Evolutionary conservation across 2,888 invertebrate genomes (phyloP).

Genomic region (Drosophila bunnanda): DNA sequence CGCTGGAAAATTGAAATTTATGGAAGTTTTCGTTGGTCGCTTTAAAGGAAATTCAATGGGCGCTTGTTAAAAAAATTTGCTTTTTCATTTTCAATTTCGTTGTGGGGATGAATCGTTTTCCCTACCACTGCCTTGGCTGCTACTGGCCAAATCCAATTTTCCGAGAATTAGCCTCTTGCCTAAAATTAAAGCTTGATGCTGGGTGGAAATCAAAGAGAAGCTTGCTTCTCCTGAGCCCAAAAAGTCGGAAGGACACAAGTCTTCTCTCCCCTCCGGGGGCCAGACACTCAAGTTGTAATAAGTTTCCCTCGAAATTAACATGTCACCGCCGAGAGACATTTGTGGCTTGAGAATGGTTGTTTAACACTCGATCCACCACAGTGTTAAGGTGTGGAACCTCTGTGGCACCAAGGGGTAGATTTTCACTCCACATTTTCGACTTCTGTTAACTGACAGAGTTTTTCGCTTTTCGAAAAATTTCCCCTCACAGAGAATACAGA

Average conservation of each 20-base stretch:
- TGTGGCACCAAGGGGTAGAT: conserved; percentile 5
- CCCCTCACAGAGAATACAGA: conserved; percentile 4
- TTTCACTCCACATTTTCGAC: neutral
- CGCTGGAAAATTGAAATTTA: conserved; percentile 65
- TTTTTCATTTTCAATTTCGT: conserved; percentile 11
- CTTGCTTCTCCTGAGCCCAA: conserved; percentile 15
- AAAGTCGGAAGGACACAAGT: neutral
- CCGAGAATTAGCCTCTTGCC: conserved; percentile 67
- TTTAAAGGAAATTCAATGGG: conserved; percentile 17
- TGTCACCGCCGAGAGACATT: conserved; percentile 74
- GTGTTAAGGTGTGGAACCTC: conserved; percentile 2
- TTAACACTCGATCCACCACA: conserved; percentile 1
- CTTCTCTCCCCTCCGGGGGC: neutral
- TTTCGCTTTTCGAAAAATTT: conserved; percentile 10
- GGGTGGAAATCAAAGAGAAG: conserved; percentile 63
- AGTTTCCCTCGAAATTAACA: conserved; percentile 73
- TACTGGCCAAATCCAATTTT: conserved; percentile 59
- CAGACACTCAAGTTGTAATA: conserved; percentile 55
- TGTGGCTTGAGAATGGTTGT: conserved; percentile 44
- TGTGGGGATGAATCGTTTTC: neutral
- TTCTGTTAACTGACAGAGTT: conserved; percentile 12
- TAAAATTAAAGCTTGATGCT: conserved; percentile 65
- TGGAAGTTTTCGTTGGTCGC: conserved; percentile 44
- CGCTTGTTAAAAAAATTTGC: conserved; percentile 12
- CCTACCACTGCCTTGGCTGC: neutral